These are phyloP conservation scores for Muraenolepis orangiensis DNA, from an alignment of 2,797 vertebrate species.

Conservation along the genomic window DNA sequence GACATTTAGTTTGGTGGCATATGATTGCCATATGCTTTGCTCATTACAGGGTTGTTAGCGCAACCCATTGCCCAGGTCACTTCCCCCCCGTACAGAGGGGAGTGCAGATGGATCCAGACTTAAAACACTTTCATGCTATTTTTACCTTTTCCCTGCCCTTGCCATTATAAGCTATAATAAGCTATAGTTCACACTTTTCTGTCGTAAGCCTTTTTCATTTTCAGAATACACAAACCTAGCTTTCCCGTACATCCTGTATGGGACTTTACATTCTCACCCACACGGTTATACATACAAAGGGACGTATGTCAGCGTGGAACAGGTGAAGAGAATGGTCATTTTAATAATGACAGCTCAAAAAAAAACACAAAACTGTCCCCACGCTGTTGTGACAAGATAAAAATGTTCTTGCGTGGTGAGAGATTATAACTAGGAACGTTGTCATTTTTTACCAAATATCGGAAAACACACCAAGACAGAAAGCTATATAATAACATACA, in stretches of 20 bases:
- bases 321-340: too few relatives aligned
- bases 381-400: too few relatives aligned
- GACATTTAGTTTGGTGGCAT: conserved; percentile 47
- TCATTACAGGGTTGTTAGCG: conserved; percentile 63
- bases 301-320: too few relatives aligned
- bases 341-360: too few relatives aligned
- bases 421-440: too few relatives aligned
- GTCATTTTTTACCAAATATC: not conserved
- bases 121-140: conserved; percentile 70
- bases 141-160: conserved; percentile 46
- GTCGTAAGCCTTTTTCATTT: conserved; percentile 32
- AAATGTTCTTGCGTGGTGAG: too few relatives aligned
- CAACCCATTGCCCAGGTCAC: conserved; percentile 36
- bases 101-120: conserved; percentile 51
- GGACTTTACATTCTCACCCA: too few relatives aligned
- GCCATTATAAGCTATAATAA: conserved; percentile 32
- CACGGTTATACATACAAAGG: too few relatives aligned
- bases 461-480: not conserved
- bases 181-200: conserved; percentile 43
- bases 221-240: too few relatives aligned
- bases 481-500: not conserved
- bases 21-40: conserved; percentile 54
- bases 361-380: too few relatives aligned
- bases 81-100: conserved; percentile 38
- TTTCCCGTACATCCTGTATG: too few relatives aligned